Conservation (phyloP, 2,888 invertebrate genomes). For the Phorcus lineatus region DNA sequence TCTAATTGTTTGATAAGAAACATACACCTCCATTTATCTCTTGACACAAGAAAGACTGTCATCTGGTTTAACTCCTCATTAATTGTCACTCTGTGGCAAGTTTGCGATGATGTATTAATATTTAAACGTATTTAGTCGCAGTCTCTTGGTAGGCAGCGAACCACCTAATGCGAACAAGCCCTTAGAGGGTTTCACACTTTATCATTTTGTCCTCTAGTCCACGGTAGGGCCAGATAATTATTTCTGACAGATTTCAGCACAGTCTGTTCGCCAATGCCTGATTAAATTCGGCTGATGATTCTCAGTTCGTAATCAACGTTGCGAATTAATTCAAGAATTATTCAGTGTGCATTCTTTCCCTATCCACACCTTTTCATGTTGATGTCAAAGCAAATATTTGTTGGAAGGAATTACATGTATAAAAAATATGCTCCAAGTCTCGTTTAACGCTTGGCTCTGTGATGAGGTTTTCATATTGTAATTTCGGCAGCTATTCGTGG, state of each 20-base stretch:
- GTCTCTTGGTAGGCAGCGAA: not conserved
- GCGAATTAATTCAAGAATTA: conserved; percentile 9
- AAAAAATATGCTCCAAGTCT: not conserved
- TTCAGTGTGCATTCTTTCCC: not conserved
- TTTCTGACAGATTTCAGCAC: conserved; percentile 11
- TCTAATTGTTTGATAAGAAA: too few relatives aligned
- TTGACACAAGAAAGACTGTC: too few relatives aligned
- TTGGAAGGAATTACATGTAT: not conserved
- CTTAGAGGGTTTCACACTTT: not conserved
- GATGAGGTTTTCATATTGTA: conserved; percentile 7
- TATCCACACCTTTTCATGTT: not conserved
- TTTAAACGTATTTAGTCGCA: not conserved
- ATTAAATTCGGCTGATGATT: not conserved
- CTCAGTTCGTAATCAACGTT: not conserved
- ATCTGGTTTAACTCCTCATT: too few relatives aligned
- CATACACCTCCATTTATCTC: too few relatives aligned
- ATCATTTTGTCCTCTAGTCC: not conserved
- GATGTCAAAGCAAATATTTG: conserved; percentile 14
- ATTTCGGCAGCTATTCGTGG: not conserved
- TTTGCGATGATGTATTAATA: not conserved
- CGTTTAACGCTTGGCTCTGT: not conserved
- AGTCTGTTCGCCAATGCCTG: not conserved
- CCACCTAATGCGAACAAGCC: not conserved
- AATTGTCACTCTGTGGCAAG: too few relatives aligned
- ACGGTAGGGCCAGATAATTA: not conserved